Evolutionary conservation across 2,797 vertebrate genomes (phyloP).

Genomic region (Mormyrops attenuatus): DNA sequence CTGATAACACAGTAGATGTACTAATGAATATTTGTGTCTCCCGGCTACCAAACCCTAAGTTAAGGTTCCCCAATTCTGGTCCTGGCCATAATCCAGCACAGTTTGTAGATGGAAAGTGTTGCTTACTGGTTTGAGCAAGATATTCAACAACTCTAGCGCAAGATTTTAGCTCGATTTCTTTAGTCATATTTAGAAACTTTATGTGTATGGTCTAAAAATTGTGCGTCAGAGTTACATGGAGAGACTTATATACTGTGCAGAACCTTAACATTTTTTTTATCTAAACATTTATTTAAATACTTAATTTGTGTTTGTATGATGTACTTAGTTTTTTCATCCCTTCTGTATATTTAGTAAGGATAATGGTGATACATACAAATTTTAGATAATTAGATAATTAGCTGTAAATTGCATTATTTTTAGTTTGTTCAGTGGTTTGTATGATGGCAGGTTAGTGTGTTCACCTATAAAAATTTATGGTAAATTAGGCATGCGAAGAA

Average conservation of each 20-base stretch:
- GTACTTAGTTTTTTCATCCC: background rate
- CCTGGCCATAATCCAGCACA: background rate
- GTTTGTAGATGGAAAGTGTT: background rate
- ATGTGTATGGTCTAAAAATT: background rate
- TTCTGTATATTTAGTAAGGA: background rate
- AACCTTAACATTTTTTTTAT: background rate
- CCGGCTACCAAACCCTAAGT: background rate
- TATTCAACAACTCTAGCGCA: background rate
- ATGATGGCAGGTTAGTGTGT: background rate
- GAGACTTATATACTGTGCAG: background rate
- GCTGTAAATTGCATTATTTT: background rate
- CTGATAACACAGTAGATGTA: background rate
- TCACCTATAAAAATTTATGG: background rate
- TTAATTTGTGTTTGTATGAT: background rate
- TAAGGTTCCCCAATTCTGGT: background rate
- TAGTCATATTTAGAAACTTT: background rate
- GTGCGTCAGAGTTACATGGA: background rate
- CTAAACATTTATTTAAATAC: background rate
- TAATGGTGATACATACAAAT: background rate
- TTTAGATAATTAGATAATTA: background rate
- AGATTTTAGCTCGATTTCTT: background rate
- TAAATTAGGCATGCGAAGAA: background rate
- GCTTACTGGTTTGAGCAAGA: background rate
- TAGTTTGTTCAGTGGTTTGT: background rate
- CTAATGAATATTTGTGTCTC: background rate